Conservation (phyloP, 2,888 invertebrate species). For the Meta bourneti region DNA sequence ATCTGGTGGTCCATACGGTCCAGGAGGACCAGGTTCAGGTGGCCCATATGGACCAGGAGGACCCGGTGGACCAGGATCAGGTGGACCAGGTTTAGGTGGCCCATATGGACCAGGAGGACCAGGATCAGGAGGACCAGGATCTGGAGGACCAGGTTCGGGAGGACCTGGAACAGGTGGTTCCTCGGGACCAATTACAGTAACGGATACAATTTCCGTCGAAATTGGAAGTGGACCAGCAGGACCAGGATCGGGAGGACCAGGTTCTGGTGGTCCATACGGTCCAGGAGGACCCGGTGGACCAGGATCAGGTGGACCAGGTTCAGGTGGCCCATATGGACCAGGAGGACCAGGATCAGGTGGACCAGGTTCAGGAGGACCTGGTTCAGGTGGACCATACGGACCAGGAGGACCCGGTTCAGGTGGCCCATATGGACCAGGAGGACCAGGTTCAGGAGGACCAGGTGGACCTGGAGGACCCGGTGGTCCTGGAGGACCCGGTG, state of each 20-base stretch:
- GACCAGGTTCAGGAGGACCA: not conserved
- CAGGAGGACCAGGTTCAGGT: not conserved
- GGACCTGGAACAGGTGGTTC: not conserved
- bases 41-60: not conserved
- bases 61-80: not conserved
- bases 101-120: not conserved
- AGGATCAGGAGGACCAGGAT: not conserved
- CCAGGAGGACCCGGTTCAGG: not conserved
- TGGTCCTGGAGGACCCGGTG: not conserved
- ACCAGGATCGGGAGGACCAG: not conserved
- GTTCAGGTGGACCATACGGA: too few species aligned
- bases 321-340: not conserved
- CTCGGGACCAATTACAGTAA: too few species aligned
- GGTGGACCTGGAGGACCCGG: not conserved
- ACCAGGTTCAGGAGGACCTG: not conserved
- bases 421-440: not conserved
- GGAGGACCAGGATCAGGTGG: not conserved
- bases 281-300: not conserved
- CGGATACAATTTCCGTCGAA: too few species aligned
- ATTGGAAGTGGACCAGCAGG: not conserved
- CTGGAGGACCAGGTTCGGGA: not conserved
- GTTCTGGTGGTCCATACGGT: not conserved
- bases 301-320: too few species aligned
- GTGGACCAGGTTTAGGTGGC: not conserved
- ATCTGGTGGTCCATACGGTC: not conserved